Conservation (phyloP, 2,113 vertebrate species). For the Rhynchomys soricoides region DNA sequence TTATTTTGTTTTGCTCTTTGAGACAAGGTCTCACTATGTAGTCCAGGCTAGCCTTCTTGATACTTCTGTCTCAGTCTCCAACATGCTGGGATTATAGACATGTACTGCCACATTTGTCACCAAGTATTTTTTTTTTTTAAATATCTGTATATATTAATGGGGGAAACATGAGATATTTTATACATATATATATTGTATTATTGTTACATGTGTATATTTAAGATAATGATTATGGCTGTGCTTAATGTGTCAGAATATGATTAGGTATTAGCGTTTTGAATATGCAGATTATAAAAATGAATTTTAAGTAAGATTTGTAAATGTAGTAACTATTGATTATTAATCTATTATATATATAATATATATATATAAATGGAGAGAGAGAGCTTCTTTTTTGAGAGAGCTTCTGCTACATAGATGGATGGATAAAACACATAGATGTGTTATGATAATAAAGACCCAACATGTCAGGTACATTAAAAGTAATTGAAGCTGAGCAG, state of each 20-base stretch:
- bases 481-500: neutral
- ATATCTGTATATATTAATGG: neutral
- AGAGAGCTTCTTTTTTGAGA: neutral
- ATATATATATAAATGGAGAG: no score
- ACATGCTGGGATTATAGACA: neutral
- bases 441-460: neutral
- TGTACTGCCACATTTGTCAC: no score
- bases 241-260: neutral
- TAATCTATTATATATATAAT: constrained; percentile 23
- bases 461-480: neutral
- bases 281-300: neutral
- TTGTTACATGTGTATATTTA: neutral
- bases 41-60: neutral
- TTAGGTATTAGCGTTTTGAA: constrained; percentile 30
- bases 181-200: neutral
- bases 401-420: neutral
- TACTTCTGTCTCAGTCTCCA: neutral
- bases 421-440: neutral
- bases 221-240: constrained; percentile 15
- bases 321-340: constrained; percentile 2
- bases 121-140: neutral
- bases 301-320: constrained; percentile 38
- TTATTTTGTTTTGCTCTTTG: neutral
- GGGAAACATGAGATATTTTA: neutral
- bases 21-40: neutral